Conservation (phyloP, 2,888 invertebrate species). For the Agrochola circellaris region DNA sequence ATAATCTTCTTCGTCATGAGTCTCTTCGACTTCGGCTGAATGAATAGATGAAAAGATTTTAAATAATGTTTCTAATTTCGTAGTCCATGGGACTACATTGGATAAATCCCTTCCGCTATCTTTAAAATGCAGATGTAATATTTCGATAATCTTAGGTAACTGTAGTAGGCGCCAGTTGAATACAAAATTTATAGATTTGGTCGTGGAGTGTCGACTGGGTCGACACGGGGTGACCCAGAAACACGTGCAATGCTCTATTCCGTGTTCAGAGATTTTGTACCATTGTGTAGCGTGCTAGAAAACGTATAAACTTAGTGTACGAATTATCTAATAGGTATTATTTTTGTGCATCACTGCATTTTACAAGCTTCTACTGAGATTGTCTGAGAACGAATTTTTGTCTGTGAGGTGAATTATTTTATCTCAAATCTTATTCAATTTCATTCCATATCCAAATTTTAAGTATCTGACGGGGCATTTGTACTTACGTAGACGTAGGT, state of each 20-base stretch:
- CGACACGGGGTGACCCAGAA: slow-evolving; percentile 77
- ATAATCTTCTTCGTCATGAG: neutral
- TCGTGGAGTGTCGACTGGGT: slow-evolving; percentile 62
- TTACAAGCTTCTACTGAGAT: neutral
- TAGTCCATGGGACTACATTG: neutral
- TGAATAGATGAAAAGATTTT: neutral
- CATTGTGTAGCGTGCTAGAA: slow-evolving; percentile 24
- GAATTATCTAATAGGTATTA: neutral
- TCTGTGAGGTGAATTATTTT: neutral
- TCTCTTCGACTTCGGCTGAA: neutral
- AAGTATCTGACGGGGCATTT: slow-evolving; percentile 7
- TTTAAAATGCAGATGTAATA: slow-evolving; percentile 31
- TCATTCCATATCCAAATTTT: neutral
- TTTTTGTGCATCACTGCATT: neutral
- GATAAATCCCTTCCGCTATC: slow-evolving; percentile 1
- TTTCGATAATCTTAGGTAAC: slow-evolving; percentile 41
- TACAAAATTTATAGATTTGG: slow-evolving; percentile 68
- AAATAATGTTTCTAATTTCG: neutral
- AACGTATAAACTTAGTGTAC: neutral
- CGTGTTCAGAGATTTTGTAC: slow-evolving; percentile 44
- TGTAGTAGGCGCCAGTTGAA: slow-evolving; percentile 49
- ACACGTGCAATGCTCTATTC: slow-evolving; percentile 60
- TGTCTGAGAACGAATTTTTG: neutral
- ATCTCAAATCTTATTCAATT: neutral
- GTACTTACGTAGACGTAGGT: slow-evolving; percentile 6